A percentile compares a stretch with the other conserved stretches of the same genome.
Evolutionary conservation across 2,113 vertebrate genomes (phyloP).

Genomic region (Odontophorus gujanensis): DNA sequence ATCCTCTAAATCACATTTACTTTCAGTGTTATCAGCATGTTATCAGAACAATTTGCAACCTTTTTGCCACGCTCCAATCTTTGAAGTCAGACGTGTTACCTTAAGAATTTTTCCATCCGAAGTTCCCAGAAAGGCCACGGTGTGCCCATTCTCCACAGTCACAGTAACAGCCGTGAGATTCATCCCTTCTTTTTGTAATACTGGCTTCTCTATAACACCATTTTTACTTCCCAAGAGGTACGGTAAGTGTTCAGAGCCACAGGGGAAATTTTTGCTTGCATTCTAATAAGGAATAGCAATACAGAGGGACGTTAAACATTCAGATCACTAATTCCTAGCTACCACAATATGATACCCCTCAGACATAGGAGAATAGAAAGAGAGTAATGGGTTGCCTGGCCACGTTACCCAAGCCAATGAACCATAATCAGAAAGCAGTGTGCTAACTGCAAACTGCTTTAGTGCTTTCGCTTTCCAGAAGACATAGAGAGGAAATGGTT

Average conservation of each 20-base stretch:
- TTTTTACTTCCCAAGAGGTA: constrained; percentile 89
- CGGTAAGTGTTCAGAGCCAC: constrained; percentile 91
- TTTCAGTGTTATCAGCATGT: not conserved
- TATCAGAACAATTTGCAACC: not conserved
- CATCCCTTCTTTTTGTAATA: constrained; percentile 75
- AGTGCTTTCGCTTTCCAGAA: constrained; percentile 19
- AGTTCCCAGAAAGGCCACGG: constrained; percentile 90
- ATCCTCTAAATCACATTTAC: not conserved
- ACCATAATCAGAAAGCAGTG: constrained; percentile 7
- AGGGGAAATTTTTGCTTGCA: constrained; percentile 75
- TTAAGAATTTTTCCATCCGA: constrained; percentile 85
- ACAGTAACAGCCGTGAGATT: constrained; percentile 88
- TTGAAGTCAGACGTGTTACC: constrained; percentile 61
- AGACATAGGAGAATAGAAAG: not conserved
- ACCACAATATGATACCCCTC: constrained; percentile 2
- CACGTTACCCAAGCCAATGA: not conserved
- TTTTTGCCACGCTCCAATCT: not conserved
- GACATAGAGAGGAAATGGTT: not conserved
- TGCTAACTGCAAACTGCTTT: not conserved
- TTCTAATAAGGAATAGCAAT: constrained; percentile 62
- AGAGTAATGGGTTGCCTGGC: constrained; percentile 9
- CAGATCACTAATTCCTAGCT: constrained; percentile 46
- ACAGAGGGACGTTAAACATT: constrained; percentile 45
- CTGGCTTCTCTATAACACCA: constrained; percentile 52
- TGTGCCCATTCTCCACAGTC: constrained; percentile 83